Percentiles rank a stretch among this genome's conserved stretches.
These are phyloP conservation scores for Parasteatoda lunata DNA, from an alignment of 2,888 invertebrate genomes.

Conservation along the genomic window DNA sequence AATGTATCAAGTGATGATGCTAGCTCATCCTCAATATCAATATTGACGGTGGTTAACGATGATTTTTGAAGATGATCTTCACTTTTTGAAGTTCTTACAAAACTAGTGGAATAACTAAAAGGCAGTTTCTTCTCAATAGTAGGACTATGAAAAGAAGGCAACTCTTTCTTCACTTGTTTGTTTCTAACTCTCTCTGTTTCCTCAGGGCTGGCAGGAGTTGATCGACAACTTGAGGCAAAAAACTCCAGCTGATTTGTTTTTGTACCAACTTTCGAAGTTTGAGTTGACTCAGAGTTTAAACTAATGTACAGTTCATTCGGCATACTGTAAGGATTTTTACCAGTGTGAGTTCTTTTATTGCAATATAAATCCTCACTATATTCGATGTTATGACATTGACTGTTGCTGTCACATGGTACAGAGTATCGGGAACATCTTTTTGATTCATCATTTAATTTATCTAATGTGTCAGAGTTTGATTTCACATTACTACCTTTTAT, in stretches of 20 bases:
- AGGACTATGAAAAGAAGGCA: slow-evolving; percentile 69
- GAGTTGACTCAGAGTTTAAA: slow-evolving; percentile 51
- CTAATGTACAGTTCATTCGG: slow-evolving; percentile 64
- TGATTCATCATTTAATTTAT: slow-evolving; percentile 38
- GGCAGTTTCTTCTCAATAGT: slow-evolving; percentile 70
- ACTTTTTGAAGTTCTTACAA: slow-evolving; percentile 90
- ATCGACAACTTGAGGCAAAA: slow-evolving; percentile 61
- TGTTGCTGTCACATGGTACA: slow-evolving; percentile 39
- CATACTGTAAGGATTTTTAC: slow-evolving; percentile 61
- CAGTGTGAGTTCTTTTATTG: slow-evolving; percentile 25
- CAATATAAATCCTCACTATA: slow-evolving; percentile 44
- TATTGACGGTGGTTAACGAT: slow-evolving; percentile 88
- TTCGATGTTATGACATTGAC: slow-evolving; percentile 39
- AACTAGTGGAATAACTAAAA: slow-evolving; percentile 77
- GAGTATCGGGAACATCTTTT: slow-evolving; percentile 21
- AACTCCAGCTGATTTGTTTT: slow-evolving; percentile 47
- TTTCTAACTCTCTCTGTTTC: slow-evolving; percentile 64
- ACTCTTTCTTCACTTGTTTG: slow-evolving; percentile 63
- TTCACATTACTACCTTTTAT: slow-evolving; percentile 59
- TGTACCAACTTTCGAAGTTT: slow-evolving; percentile 29
- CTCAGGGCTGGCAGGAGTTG: slow-evolving; percentile 70
- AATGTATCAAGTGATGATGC: slow-evolving; percentile 94
- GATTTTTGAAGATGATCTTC: slow-evolving; percentile 92
- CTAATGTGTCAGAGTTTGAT: slow-evolving; percentile 33
- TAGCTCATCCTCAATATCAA: slow-evolving; percentile 94